These are phyloP conservation scores for Drosophila simulans DNA, from an alignment of 1,140 invertebrate species.

Conservation along the genomic window DNA sequence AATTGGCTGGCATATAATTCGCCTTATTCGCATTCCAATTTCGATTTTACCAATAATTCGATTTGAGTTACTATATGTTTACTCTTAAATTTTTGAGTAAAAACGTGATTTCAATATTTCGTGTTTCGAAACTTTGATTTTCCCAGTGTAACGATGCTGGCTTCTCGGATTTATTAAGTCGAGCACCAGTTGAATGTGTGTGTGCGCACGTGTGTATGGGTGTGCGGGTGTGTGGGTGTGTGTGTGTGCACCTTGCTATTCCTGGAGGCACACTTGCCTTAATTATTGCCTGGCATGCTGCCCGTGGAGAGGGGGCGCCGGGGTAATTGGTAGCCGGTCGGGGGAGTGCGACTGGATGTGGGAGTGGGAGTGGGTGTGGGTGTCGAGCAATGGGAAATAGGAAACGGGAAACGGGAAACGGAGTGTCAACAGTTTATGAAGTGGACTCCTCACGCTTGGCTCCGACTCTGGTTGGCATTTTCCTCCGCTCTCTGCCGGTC, in stretches of 20 bases:
- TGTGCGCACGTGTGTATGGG: slow-evolving; percentile 4
- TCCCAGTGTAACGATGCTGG: slow-evolving; percentile 28
- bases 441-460: slow-evolving; percentile 32
- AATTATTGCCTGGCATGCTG: slow-evolving; percentile 70
- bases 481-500: neutral
- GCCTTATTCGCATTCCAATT: no score
- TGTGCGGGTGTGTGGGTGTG: slow-evolving; percentile 22
- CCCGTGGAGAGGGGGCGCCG: slow-evolving; percentile 6
- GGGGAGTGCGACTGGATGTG: neutral
- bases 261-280: slow-evolving; percentile 62
- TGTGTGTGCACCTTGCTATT: slow-evolving; percentile 52
- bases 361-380: neutral
- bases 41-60: no score
- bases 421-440: slow-evolving; percentile 78
- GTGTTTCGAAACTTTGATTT: neutral
- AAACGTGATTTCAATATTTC: no score
- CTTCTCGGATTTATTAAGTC: slow-evolving; percentile 76
- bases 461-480: slow-evolving; percentile 9
- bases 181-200: slow-evolving; percentile 49
- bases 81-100: no score
- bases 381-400: slow-evolving; percentile 18
- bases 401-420: slow-evolving; percentile 39
- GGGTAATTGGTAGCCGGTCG: slow-evolving; percentile 1
- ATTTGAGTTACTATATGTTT: no score
- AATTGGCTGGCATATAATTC: no score